Conservation (phyloP, 2,888 invertebrate genomes). For the Megastigmus dorsalis region DNA sequence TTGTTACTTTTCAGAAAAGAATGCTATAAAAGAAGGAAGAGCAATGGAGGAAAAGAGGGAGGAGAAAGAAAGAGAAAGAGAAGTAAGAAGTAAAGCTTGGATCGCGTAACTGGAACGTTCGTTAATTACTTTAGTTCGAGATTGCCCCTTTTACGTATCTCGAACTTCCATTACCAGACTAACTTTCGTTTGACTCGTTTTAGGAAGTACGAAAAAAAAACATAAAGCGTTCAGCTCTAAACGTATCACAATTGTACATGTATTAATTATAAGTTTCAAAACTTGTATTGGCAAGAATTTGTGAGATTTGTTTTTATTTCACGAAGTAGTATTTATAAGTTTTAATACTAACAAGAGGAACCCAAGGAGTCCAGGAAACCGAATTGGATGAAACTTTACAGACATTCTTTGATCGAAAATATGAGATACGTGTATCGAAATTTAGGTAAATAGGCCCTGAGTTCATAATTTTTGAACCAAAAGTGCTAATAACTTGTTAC, state of each 20-base stretch:
- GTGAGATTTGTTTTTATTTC: too few relatives aligned
- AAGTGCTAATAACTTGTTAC: too few relatives aligned
- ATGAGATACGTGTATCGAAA: too few relatives aligned
- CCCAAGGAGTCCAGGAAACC: too few relatives aligned
- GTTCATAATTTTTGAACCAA: too few relatives aligned
- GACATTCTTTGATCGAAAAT: too few relatives aligned
- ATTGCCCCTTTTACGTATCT: conserved; percentile 15
- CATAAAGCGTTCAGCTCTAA: neutral
- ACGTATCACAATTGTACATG: neutral
- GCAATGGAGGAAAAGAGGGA: neutral
- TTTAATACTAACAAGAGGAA: too few relatives aligned
- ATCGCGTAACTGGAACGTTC: conserved; percentile 12
- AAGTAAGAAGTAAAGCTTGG: conserved; percentile 10
- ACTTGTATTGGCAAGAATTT: too few relatives aligned
- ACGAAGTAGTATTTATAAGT: too few relatives aligned
- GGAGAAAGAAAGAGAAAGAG: neutral
- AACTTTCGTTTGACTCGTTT: conserved; percentile 4
- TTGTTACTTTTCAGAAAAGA: neutral
- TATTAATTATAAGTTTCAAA: too few relatives aligned
- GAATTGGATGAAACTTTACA: too few relatives aligned
- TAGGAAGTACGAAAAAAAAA: neutral
- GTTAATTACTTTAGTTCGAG: conserved; percentile 37
- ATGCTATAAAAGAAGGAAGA: neutral
- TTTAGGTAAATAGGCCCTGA: too few relatives aligned
- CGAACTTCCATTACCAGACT: conserved; percentile 2